A percentile compares a stretch with the other conserved stretches of the same genome.
phyloP scores from a whole-genome alignment of 2,888 invertebrate genomes.

The Mimumesa dahlbomi region DNA sequence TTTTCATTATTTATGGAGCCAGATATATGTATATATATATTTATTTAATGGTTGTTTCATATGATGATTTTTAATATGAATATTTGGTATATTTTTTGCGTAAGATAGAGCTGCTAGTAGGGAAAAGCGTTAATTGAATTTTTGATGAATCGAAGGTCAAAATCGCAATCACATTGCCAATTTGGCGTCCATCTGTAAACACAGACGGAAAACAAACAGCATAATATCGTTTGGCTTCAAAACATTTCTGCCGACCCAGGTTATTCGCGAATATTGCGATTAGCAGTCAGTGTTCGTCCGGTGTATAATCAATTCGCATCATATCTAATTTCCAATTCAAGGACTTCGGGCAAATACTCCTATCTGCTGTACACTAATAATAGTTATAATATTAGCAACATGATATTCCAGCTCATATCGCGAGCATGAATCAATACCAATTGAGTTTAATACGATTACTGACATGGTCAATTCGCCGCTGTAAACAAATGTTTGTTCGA shows the following conservation, averaged over 20 bases:
- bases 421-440: slow-evolving; percentile 28
- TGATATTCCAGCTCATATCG: slow-evolving; percentile 23
- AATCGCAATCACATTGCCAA: slow-evolving; percentile 30
- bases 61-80: too few relatives aligned
- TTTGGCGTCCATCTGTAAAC: slow-evolving; percentile 51
- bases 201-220: slow-evolving; percentile 63
- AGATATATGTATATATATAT: too few relatives aligned
- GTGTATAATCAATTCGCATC: slow-evolving; percentile 46
- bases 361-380: slow-evolving; percentile 23
- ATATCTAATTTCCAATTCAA: slow-evolving; percentile 57
- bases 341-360: slow-evolving; percentile 45
- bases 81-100: neutral
- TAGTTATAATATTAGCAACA: slow-evolving; percentile 16
- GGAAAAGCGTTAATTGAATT: slow-evolving; percentile 20
- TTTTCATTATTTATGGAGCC: too few relatives aligned
- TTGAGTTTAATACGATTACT: slow-evolving; percentile 11
- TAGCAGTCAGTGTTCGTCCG: slow-evolving; percentile 30
- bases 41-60: too few relatives aligned
- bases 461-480: slow-evolving; percentile 10
- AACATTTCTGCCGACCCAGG: slow-evolving; percentile 57
- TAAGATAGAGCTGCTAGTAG: neutral
- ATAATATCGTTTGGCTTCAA: slow-evolving; percentile 58
- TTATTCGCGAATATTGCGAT: slow-evolving; percentile 59
- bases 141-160: slow-evolving; percentile 34
- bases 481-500: slow-evolving; percentile 12